These are phyloP conservation scores for Adrianichthys oophorus DNA, from an alignment of 2,797 vertebrate species.

Conservation along the genomic window DNA sequence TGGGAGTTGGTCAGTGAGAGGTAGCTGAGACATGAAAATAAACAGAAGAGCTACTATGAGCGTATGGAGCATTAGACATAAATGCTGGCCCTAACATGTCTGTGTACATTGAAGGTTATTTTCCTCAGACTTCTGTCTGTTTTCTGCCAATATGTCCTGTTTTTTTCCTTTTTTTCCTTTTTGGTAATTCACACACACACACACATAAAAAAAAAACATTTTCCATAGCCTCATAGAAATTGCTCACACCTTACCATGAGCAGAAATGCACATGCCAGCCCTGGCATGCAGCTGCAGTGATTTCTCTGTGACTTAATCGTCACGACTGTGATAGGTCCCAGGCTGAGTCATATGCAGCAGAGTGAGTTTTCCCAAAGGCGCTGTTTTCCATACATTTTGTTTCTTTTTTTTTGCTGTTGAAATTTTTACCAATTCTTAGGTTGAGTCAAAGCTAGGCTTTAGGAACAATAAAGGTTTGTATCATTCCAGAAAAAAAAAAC, in stretches of 20 bases:
- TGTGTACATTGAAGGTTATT: conserved; percentile 17
- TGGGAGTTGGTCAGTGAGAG: conserved; percentile 33
- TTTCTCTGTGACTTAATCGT: conserved; percentile 13
- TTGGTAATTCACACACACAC: background rate
- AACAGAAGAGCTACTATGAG: conserved; percentile 47
- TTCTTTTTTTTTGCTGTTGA: conserved; percentile 17
- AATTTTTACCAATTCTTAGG: too few species aligned
- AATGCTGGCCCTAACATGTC: conserved; percentile 19
- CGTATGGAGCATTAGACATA: conserved; percentile 48
- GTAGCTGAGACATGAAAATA: conserved; percentile 47
- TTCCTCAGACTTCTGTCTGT: conserved; percentile 11
- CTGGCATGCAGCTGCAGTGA: conserved; percentile 25
- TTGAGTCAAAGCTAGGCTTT: conserved; percentile 55
- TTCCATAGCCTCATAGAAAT: conserved; percentile 37
- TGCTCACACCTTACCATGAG: conserved; percentile 16
- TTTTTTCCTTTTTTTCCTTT: conserved; percentile 14
- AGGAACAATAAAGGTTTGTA: conserved; percentile 31
- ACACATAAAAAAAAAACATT: conserved; percentile 20
- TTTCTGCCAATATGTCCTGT: conserved; percentile 9
- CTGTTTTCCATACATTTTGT: conserved; percentile 41
- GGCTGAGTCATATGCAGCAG: conserved; percentile 52
- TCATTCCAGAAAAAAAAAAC: conserved; percentile 12
- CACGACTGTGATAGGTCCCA: conserved; percentile 28
- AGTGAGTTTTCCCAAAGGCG: conserved; percentile 40
- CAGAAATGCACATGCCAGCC: conserved; percentile 6